Percentiles rank a stretch among this genome's conserved stretches.
These are phyloP conservation scores for Pseudocheirus occidentalis DNA, from an alignment of 2,797 vertebrate genomes.

Conservation along the genomic window DNA sequence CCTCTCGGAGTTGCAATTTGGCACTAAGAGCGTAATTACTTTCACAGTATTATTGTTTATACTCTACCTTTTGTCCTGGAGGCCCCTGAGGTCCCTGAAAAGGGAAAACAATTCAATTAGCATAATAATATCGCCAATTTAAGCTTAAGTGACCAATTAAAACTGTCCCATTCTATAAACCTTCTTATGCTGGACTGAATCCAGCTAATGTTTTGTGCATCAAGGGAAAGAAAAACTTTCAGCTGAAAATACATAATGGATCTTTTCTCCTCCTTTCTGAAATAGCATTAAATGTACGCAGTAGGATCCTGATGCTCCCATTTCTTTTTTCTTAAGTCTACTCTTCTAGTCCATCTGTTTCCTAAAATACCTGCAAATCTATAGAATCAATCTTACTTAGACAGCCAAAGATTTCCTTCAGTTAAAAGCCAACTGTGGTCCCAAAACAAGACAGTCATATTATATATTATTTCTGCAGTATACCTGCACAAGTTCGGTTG, in stretches of 20 bases:
- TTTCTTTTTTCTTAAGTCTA: slow-evolving; percentile 26
- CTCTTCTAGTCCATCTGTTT: slow-evolving; percentile 56
- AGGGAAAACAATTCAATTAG: slow-evolving; percentile 83
- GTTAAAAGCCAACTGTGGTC: slow-evolving; percentile 52
- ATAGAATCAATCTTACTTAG: slow-evolving; percentile 36
- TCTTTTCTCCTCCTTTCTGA: slow-evolving; percentile 66
- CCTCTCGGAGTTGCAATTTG: slow-evolving; percentile 64
- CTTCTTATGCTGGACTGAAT: slow-evolving; percentile 80
- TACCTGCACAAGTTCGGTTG: slow-evolving; percentile 14
- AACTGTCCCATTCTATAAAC: slow-evolving; percentile 72
- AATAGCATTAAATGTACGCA: slow-evolving; percentile 57
- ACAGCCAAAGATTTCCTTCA: slow-evolving; percentile 1
- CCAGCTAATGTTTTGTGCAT: slow-evolving; percentile 65
- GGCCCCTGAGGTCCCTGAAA: slow-evolving; percentile 95
- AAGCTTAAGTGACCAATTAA: slow-evolving; percentile 82
- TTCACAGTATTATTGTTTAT: slow-evolving; percentile 77
- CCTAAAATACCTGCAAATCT: slow-evolving; percentile 63
- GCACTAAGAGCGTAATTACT: slow-evolving; percentile 70
- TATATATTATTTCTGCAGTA: background rate
- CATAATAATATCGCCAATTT: slow-evolving; percentile 81
- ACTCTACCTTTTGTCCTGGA: slow-evolving; percentile 93
- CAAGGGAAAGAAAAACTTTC: slow-evolving; percentile 63
- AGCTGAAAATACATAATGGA: slow-evolving; percentile 60
- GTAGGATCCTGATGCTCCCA: slow-evolving; percentile 48
- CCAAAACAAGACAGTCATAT: background rate